Evolutionary conservation across 2,888 invertebrate species (phyloP), one percentile per base, ranked within the genome.

Genomic region (Orthosia gothica): DNA sequence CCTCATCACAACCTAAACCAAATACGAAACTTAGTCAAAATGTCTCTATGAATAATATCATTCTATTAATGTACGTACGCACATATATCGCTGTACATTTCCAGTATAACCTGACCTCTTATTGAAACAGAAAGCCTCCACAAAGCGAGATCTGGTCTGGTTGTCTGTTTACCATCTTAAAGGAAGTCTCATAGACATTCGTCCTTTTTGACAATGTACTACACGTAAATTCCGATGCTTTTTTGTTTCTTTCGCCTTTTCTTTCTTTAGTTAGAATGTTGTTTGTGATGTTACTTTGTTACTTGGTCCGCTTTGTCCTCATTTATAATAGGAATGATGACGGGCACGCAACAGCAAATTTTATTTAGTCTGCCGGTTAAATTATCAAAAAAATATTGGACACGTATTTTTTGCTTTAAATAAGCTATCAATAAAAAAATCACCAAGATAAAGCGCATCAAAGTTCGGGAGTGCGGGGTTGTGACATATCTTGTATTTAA

Each of bases 241-340:
- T 74, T 78, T 70, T 52, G 59, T 61, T 70, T 68, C 0, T 5
- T 77, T 81, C 81, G 84, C 84, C 84, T 70, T 68, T 68, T 16
- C 50, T 72, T 62, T 57, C 54, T 50, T 45, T 20, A 18, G 23
- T 58, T 49, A 40, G 16, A 54, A 62, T 63, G n/a, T 9, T 20
- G n/a, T 49, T 52, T 69, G 0, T 47, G n/a, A 23, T 40, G 12
- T 13, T 9, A n/a, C 1, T 78, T 76, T 50, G 50, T 50, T 50
- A 3, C 40, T 57, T 20, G 16, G 18, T n/a, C 15, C 15, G 13
- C 20, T 20, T 45, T 20, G 23, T 12, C 7, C 18, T 55, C n/a
- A n/a, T 69, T 70, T 26, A 5, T 5, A 65, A n/a, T n/a, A n/a
- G n/a, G n/a, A n/a, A n/a, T n/a, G n/a, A n/a, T n/a, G n/a, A n/a